phyloP scores from a whole-genome alignment of 2,888 invertebrate species.

The Drosophila mimica region DNA sequence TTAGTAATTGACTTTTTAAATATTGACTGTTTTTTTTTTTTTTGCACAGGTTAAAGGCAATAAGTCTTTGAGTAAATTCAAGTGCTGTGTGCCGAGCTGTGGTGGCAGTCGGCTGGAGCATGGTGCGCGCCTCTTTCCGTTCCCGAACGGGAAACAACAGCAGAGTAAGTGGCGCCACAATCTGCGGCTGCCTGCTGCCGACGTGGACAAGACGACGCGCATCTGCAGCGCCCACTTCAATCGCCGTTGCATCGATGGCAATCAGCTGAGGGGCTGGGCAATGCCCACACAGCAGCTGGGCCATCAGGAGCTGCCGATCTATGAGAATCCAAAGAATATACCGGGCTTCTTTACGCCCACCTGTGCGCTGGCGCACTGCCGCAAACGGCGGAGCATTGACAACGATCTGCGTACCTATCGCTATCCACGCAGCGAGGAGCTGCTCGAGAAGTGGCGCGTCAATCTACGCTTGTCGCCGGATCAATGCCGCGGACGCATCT shows the following conservation, averaged over 20 bases:
- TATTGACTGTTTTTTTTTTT: not conserved
- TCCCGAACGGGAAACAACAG: slow-evolving; percentile 72
- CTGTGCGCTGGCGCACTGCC: slow-evolving; percentile 76
- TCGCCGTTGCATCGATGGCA: slow-evolving; percentile 80
- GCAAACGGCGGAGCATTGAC: slow-evolving; percentile 65
- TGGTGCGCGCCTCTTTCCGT: slow-evolving; percentile 74
- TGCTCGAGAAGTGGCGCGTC: slow-evolving; percentile 77
- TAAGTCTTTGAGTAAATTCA: slow-evolving; percentile 53
- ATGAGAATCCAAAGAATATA: slow-evolving; percentile 79
- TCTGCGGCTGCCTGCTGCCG: slow-evolving; percentile 60
- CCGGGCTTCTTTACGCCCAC: slow-evolving; percentile 73
- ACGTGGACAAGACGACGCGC: slow-evolving; percentile 52
- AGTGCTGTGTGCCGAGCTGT: slow-evolving; percentile 73
- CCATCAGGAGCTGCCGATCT: slow-evolving; percentile 67
- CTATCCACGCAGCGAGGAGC: slow-evolving; percentile 69
- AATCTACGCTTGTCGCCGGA: slow-evolving; percentile 71
- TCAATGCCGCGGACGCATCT: slow-evolving; percentile 74
- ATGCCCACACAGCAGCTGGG: slow-evolving; percentile 77
- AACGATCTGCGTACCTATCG: slow-evolving; percentile 77
- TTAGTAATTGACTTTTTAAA: no score
- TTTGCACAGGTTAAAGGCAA: slow-evolving; percentile 64
- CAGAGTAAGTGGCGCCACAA: slow-evolving; percentile 80
- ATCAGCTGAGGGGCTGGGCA: slow-evolving; percentile 74
- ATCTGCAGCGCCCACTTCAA: slow-evolving; percentile 80
- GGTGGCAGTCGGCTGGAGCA: slow-evolving; percentile 74